Percentiles rank a stretch among this genome's conserved stretches.
phyloP scores from a whole-genome alignment of 2,113 vertebrate genomes.

The Bubo scandiacus region DNA sequence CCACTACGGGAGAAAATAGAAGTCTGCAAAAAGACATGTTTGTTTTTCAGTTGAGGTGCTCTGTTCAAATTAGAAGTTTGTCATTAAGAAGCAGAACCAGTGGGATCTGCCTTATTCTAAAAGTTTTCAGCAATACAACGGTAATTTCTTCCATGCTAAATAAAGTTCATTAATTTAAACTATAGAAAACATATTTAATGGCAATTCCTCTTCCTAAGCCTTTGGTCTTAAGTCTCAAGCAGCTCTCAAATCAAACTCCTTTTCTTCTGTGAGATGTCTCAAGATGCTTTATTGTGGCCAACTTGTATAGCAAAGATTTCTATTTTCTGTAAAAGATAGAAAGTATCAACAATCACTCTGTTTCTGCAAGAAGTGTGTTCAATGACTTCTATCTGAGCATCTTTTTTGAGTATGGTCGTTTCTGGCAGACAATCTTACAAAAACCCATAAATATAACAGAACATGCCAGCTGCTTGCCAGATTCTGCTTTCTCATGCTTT shows the following conservation, averaged over 20 bases:
- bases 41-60: neutral
- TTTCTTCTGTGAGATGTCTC: neutral
- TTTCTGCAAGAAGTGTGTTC: neutral
- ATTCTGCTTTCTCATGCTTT: neutral
- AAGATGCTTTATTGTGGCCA: neutral
- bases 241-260: neutral
- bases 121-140: neutral
- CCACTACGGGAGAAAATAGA: neutral
- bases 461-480: neutral
- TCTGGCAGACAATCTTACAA: slow-evolving; percentile 21
- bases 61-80: neutral
- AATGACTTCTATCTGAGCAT: neutral
- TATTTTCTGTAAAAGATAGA: neutral
- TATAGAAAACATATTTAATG: neutral
- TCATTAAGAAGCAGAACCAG: neutral
- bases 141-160: neutral
- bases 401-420: neutral
- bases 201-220: neutral
- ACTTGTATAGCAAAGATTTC: neutral
- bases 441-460: slow-evolving; percentile 10
- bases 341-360: neutral
- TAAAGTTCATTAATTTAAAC: neutral
- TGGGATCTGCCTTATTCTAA: neutral
- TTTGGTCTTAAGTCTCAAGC: neutral
- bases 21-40: neutral